Evolutionary conservation across 2,888 invertebrate species (phyloP).

Genomic region (Cybosia mesomella): DNA sequence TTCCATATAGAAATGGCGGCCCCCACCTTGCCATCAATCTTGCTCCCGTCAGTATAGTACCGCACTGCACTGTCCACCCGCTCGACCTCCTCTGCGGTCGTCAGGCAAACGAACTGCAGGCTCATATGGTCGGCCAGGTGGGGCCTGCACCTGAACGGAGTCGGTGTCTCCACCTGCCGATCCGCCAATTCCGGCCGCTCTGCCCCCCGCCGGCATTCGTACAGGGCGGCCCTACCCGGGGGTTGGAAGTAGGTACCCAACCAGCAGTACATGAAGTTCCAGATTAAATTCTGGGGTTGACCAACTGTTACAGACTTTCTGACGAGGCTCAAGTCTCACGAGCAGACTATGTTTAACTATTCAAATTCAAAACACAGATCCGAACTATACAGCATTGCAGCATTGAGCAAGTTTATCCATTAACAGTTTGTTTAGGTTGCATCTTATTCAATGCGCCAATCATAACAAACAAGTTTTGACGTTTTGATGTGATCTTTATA

Average conservation of each 20-base stretch:
- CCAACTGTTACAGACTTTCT: not conserved
- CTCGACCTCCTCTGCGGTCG: no score
- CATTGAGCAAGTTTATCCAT: not conserved
- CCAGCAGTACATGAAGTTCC: not conserved
- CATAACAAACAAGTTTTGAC: not conserved
- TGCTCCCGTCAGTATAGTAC: no score
- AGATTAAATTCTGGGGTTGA: not conserved
- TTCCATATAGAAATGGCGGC: no score
- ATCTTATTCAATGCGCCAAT: conserved; percentile 3
- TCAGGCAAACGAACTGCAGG: no score
- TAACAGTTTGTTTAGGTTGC: not conserved
- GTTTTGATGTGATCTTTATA: not conserved
- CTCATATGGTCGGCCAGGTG: no score
- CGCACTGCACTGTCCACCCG: no score
- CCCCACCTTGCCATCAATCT: no score
- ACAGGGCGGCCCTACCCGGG: no score
- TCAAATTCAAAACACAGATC: not conserved
- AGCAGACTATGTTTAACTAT: not conserved
- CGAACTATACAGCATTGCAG: not conserved
- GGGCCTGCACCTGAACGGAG: no score
- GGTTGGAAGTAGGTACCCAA: not conserved
- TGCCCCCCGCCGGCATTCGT: no score
- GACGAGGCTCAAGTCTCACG: not conserved
- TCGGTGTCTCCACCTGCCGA: no score
- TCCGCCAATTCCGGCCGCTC: no score